Evolutionary conservation across 2,113 vertebrate genomes (phyloP).

Genomic region (Thamnaconus septentrionalis): DNA sequence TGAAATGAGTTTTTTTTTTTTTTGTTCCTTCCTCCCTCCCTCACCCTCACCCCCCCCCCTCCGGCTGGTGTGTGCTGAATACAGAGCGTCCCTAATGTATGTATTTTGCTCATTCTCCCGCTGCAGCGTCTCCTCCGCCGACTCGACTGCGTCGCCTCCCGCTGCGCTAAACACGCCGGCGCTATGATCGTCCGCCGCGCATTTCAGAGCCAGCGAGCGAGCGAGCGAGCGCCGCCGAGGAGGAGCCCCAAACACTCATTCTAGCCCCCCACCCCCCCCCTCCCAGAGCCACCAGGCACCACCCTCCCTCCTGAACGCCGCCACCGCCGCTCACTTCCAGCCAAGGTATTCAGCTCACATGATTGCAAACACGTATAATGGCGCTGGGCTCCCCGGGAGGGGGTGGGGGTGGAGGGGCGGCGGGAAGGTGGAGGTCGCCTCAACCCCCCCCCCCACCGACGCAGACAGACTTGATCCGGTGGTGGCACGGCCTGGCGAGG

Average conservation of each 20-base stretch:
- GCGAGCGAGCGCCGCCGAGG: slow-evolving; percentile 51
- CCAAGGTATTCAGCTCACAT: slow-evolving; percentile 82
- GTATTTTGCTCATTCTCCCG: slow-evolving; percentile 81
- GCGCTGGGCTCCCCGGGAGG: slow-evolving; percentile 85
- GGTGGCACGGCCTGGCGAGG: slow-evolving; percentile 84
- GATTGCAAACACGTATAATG: slow-evolving; percentile 86
- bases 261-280: slow-evolving; percentile 11
- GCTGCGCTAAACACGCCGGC: slow-evolving; percentile 80
- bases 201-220: slow-evolving; percentile 60
- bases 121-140: slow-evolving; percentile 70
- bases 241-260: slow-evolving; percentile 69
- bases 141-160: slow-evolving; percentile 76
- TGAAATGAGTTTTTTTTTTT: slow-evolving; percentile 77
- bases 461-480: slow-evolving; percentile 75
- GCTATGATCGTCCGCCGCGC: slow-evolving; percentile 74
- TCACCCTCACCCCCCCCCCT: slow-evolving; percentile 14
- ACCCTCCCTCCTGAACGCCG: slow-evolving; percentile 16
- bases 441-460: slow-evolving; percentile 63
- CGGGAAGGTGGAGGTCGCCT: too few relatives aligned
- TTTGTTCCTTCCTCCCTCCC: too few relatives aligned
- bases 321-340: slow-evolving; percentile 77
- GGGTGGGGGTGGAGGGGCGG: slow-evolving; percentile 60
- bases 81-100: slow-evolving; percentile 76
- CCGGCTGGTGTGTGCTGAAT: slow-evolving; percentile 64
- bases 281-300: not conserved